These are phyloP conservation scores for Alces alces DNA, from an alignment of 2,113 vertebrate species.

Conservation along the genomic window DNA sequence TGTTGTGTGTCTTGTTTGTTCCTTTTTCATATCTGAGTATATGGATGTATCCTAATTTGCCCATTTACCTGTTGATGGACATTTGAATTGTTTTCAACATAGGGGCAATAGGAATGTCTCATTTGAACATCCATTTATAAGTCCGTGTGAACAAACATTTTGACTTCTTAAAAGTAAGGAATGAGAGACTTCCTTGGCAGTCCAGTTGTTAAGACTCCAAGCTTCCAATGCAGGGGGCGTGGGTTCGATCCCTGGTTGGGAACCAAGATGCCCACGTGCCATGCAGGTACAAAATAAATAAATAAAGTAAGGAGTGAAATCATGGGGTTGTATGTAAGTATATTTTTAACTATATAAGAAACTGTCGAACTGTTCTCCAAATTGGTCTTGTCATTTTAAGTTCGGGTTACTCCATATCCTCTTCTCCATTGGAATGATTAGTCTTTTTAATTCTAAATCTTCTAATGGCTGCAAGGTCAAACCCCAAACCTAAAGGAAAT, in stretches of 20 bases:
- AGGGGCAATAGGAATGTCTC: background rate
- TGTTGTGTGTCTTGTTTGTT: background rate
- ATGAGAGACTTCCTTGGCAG: background rate
- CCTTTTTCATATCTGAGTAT: background rate
- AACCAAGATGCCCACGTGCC: background rate
- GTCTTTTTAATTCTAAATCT: background rate
- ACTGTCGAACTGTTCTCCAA: background rate
- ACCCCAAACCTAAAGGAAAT: background rate
- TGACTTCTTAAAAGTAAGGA: background rate
- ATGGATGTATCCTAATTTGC: background rate
- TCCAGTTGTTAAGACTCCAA: background rate
- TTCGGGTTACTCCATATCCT: background rate
- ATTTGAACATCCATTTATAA: background rate
- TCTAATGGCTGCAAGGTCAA: background rate
- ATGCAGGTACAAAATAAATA: background rate
- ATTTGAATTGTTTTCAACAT: background rate
- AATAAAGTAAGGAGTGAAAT: background rate
- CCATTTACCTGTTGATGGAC: background rate
- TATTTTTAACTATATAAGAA: background rate
- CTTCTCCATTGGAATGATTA: background rate
- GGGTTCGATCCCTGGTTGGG: background rate
- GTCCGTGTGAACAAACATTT: rapidly evolving
- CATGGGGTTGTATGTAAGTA: background rate
- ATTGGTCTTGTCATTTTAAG: background rate
- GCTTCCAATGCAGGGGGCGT: background rate